phyloP scores from a whole-genome alignment of 2,113 vertebrate genomes.

The Craseonycteris thonglongyai region DNA sequence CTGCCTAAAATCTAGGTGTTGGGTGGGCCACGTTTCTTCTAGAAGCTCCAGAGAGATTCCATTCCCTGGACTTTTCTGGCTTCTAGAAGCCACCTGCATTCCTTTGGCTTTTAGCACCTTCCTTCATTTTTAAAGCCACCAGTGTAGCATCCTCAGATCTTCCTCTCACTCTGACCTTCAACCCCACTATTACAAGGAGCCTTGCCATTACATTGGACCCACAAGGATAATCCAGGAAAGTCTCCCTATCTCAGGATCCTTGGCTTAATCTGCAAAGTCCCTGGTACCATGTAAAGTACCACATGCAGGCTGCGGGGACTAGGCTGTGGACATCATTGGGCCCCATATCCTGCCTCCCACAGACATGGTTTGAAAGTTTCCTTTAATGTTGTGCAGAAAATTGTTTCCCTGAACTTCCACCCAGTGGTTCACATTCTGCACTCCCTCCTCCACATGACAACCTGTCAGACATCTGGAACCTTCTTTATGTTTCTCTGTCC shows the following conservation, averaged over 20 bases:
- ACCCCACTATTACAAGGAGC: not conserved
- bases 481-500: not conserved
- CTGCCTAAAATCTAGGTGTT: not conserved
- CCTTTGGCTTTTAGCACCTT: not conserved
- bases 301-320: not conserved
- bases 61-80: not conserved
- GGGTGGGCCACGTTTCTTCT: not conserved
- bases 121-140: not conserved
- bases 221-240: not conserved
- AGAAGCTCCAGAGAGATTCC: not conserved
- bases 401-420: not conserved
- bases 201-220: not conserved
- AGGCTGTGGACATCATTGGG: not conserved
- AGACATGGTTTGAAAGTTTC: not conserved
- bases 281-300: not conserved
- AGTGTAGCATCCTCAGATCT: fast-evolving
- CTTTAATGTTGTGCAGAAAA: not conserved
- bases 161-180: not conserved
- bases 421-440: not conserved
- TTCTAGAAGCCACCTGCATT: not conserved
- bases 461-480: not conserved
- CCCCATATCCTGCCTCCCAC: not conserved
- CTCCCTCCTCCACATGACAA: not conserved
- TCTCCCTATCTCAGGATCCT: not conserved
- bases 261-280: not conserved